phyloP scores from a whole-genome alignment of 2,888 invertebrate species.

The Aspidiotus rigidus region DNA sequence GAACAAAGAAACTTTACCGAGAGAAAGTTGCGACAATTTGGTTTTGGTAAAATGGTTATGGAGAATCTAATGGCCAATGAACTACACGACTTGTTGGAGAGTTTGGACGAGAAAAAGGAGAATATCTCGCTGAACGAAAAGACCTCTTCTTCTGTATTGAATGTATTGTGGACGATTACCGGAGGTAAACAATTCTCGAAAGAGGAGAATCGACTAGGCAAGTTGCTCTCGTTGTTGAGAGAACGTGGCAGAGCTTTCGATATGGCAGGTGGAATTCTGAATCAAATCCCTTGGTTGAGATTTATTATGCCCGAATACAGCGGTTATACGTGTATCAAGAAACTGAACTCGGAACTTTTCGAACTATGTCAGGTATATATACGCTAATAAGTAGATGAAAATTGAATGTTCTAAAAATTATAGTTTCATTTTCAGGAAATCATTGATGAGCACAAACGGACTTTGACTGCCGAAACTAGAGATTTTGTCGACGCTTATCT shows the following conservation, averaged over 20 bases:
- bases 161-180: conserved; percentile 56
- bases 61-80: conserved; percentile 50
- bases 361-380: conserved; percentile 47
- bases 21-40: conserved; percentile 48
- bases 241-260: conserved; percentile 50
- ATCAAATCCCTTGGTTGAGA: conserved; percentile 55
- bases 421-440: conserved; percentile 43
- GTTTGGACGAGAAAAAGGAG: conserved; percentile 5
- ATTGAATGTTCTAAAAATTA: no score
- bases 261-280: conserved; percentile 51
- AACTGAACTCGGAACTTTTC: conserved; percentile 50
- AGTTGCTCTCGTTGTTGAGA: conserved; percentile 47
- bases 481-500: conserved; percentile 61
- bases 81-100: conserved; percentile 40
- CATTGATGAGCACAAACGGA: conserved; percentile 50
- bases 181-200: conserved; percentile 47
- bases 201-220: conserved; percentile 44
- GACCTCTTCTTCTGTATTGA: conserved; percentile 46
- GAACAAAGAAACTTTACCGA: conserved; percentile 51
- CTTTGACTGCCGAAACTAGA: conserved; percentile 44
- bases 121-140: conserved; percentile 20
- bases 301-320: conserved; percentile 52
- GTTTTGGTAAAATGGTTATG: conserved; percentile 51
- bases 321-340: conserved; percentile 52
- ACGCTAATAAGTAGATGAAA: no score